Conservation (phyloP, 2,888 invertebrate species). For the Aleiodes leptofemur region DNA sequence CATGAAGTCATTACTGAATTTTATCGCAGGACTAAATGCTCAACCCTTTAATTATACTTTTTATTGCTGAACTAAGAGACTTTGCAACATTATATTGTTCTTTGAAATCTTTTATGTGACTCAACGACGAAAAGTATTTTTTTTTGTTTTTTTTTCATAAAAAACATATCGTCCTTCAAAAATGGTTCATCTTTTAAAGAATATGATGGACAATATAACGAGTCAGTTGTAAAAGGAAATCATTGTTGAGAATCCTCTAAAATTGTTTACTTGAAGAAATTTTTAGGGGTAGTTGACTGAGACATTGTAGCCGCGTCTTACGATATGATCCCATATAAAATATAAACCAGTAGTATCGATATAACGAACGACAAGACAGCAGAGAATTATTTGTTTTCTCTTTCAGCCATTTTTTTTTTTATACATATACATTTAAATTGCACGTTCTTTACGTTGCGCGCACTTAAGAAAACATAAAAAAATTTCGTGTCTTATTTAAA, state of each 20-base stretch:
- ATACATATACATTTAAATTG: slow-evolving; percentile 53
- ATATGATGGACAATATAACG: slow-evolving; percentile 31
- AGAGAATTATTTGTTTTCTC: slow-evolving; percentile 55
- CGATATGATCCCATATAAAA: slow-evolving; percentile 41
- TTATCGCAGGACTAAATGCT: slow-evolving; percentile 69
- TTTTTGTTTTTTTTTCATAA: background rate
- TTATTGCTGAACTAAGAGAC: slow-evolving; percentile 51
- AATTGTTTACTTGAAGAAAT: slow-evolving; percentile 66
- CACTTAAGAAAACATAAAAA: slow-evolving; percentile 63
- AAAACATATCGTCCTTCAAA: background rate
- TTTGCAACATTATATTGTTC: slow-evolving; percentile 40
- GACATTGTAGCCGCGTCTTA: slow-evolving; percentile 58
- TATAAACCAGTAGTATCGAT: slow-evolving; percentile 42
- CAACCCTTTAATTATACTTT: slow-evolving; percentile 50
- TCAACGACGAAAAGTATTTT: background rate
- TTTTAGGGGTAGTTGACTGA: slow-evolving; percentile 68
- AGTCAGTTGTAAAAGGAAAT: slow-evolving; percentile 27
- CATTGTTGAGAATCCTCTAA: slow-evolving; percentile 51
- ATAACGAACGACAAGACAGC: slow-evolving; percentile 41
- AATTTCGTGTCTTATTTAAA: slow-evolving; percentile 73
- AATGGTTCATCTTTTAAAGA: slow-evolving; percentile 1
- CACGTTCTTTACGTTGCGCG: slow-evolving; percentile 55
- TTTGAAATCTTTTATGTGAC: slow-evolving; percentile 2
- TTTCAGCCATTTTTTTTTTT: slow-evolving; percentile 46
- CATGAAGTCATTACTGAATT: slow-evolving; percentile 70